Base-by-base conservation (phyloP, 2,113 vertebrate genomes). In the Patagioenas fasciata region DNA sequence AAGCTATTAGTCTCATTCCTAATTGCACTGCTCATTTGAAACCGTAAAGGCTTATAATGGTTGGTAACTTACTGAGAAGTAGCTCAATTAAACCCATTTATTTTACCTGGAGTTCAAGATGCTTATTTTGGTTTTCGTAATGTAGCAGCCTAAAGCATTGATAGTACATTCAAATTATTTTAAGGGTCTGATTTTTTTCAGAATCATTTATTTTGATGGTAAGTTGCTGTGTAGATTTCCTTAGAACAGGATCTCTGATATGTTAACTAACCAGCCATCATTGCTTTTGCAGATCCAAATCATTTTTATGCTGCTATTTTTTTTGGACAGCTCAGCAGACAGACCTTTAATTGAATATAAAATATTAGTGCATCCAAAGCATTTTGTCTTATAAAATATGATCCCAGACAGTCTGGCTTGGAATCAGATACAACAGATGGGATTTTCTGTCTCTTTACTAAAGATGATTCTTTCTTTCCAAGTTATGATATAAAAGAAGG, bases 361-460 rank as follows among this genome's bases (percentile, higher is more conserved):
- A 94, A 87, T 94, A 92, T 81, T 75, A 93, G 82, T 75, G 70
- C 80, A 82, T 91, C 64, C 88, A 85, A 92, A 95, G 78, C 70
- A 73, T 91, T 95, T 93, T 93, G 58, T 89, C 86, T 89, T 94
- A 31, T 58, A 94, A 95, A 94, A 93, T 80, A 73, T 4, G 25
- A 81, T 89, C 62, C 78, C 78, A 96, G 86, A 92, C 86, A 82
- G 73, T 89, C 73, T 95, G 93, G 80, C 91, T 93, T 92, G 62
- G 58, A 89, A 65, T 95, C 92, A 86, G 72, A 88, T 80, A 69
- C 15, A 95, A 47, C 93, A 96, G 93, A 95, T 95, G 95, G 88
- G 77, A 69, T 96, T 96, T 96, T 92, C 74, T 96, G 65, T 93
- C 16, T 4, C 82, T 92, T 88, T 91, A 44, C 18, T 92, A 69